Evolutionary conservation across 2,888 invertebrate genomes (phyloP), one percentile per base, ranked within the genome.

Genomic region (Gortyna flavago): DNA sequence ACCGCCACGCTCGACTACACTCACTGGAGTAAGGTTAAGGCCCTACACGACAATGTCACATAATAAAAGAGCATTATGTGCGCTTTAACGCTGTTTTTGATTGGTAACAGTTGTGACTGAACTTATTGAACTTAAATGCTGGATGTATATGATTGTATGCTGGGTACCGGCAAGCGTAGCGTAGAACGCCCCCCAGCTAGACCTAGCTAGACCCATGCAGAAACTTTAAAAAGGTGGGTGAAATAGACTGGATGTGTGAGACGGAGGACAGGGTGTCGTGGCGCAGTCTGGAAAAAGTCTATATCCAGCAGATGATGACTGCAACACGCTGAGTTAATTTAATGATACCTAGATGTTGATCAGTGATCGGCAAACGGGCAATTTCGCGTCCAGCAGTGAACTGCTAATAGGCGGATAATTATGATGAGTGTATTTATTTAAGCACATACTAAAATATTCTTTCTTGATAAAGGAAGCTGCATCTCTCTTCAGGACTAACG

Each of bases 21-120:
- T 68, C 11, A 32, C 18, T 44, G 51, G 8, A 62, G 74, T 72
- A 85, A 85, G 84, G 85, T 81, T 65, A 85, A 84, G 85, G 85
- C 29, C 67, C 64, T 69, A 25, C 8, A 38, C 66, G 38, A 73
- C 73, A 84, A 74, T 72, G 68, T 65, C 72, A 67, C 32, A 68
- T 41, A 35, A 83, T 79, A 65, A 72, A 69, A 62, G 59, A 72
- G 29, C 57, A 66, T 65, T 69, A 41, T 79, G 64, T 62, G 61
- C 64, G 32, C 25, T 72, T 72, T 79, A 48, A 62, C 29, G 21
- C 21, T 59, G 32, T 11, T 67, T 9, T 9, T 70, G 69, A 38
- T 66, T 75, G n/a, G 73, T 38, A 29, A 57, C 48, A 41, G 38
- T 4, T 38, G n/a, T 57, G 35, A 72, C 18, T 16, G 16, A 44